Evolutionary conservation across 2,797 vertebrate genomes (phyloP).

Genomic region (Centropyge bicolor): DNA sequence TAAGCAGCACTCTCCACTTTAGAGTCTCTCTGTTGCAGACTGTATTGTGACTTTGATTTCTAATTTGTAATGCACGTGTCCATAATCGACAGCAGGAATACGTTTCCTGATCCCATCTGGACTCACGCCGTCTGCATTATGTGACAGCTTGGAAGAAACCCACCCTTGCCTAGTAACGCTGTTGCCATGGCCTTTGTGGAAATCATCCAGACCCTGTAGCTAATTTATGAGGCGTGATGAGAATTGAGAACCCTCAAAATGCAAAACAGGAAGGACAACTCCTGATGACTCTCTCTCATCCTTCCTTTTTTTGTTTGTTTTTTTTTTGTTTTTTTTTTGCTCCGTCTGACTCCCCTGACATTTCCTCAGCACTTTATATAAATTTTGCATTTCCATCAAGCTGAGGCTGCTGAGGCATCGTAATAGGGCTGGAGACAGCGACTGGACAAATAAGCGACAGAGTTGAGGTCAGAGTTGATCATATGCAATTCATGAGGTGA

Average conservation of each 20-base stretch:
- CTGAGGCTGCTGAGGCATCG: neutral
- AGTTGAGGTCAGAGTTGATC: conserved; percentile 38
- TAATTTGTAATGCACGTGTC: conserved; percentile 43
- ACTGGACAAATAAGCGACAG: conserved; percentile 8
- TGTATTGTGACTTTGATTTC: conserved; percentile 28
- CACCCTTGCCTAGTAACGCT: conserved; percentile 73
- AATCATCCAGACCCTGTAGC: conserved; percentile 66
- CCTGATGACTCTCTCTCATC: conserved; percentile 24
- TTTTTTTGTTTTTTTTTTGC: conserved; percentile 1
- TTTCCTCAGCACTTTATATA: conserved; percentile 25
- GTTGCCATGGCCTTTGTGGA: conserved; percentile 81
- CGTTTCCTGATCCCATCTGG: conserved; percentile 48
- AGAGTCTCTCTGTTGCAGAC: neutral
- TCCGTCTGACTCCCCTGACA: conserved; percentile 35
- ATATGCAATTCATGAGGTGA: conserved; percentile 31
- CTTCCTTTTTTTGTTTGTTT: conserved; percentile 3
- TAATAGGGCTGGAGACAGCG: conserved; percentile 11
- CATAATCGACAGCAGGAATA: conserved; percentile 39
- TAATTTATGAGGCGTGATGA: conserved; percentile 77
- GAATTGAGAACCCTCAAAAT: conserved; percentile 78
- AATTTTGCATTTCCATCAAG: conserved; percentile 15
- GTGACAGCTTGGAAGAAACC: conserved; percentile 49
- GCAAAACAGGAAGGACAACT: conserved; percentile 61
- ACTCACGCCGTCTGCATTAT: conserved; percentile 48
- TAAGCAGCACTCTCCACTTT: conserved; percentile 6